Base-by-base conservation (phyloP, 2,797 vertebrate species). In the Triplophysa bombifrons region DNA sequence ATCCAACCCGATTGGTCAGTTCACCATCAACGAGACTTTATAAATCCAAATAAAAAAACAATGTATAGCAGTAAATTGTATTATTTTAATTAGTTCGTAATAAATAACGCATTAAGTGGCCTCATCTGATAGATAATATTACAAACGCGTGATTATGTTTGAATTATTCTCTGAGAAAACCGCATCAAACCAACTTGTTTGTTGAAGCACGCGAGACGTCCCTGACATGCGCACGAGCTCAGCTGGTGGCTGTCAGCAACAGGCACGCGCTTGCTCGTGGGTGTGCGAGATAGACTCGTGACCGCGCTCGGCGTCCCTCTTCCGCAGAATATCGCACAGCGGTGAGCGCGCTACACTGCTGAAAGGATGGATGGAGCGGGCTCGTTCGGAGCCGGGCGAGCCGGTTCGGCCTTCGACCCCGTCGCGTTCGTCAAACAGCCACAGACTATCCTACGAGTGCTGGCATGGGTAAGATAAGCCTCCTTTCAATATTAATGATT, bases 381-480 rank as follows among this genome's bases (percentile, higher is more conserved):
- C 81, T 95, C 95, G 78, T 98, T 95, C 72, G 96, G 96, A 87
- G 95, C 96, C 80, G 95, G 94, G 25, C 92, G 95, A 87, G 95
- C 95, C 63, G 96, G 96, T 70, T 67, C 89, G 85, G 83, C 86
- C 84, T 91, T 98, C 85, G 95, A 98, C 76, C 95, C 94, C 63
- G 79, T 96, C 84, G 94, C 95, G 81, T 98, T 98, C 90, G 90
- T 95, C 64, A 94, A 90, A 83, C 94, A 95, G 84, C 97, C 96
- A 9, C 96, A 96, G 88, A 98, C 96, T 90, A 82, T 97, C 78
- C 91, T 98, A 71, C 90, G 96, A 75, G 88, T 95, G 64, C 81
- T 93, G 63, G 92, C 94, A 73, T 98, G 96, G 97, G 97, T 98
- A 90, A 96, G 66, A 65, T 27, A 48, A 19, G 38, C 22, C 2